Percentiles rank a stretch among this genome's conserved stretches.
phyloP scores from a whole-genome alignment of 2,113 vertebrate species.

The Sphyrna mokarran region DNA sequence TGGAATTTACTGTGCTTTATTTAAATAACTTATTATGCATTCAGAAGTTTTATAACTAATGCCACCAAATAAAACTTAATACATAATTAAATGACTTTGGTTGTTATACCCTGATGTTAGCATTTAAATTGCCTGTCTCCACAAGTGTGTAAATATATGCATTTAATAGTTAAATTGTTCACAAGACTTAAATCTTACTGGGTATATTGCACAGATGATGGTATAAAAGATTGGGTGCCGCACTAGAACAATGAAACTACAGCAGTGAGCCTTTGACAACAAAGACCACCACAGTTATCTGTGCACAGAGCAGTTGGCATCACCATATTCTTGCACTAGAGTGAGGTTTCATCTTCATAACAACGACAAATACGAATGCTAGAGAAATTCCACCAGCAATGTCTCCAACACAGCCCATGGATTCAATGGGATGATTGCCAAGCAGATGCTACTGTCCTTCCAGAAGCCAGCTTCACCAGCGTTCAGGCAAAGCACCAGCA shows the following conservation, averaged over 20 bases:
- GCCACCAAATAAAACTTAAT: not conserved
- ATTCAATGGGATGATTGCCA: not conserved
- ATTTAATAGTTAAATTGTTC: not conserved
- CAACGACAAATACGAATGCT: not conserved
- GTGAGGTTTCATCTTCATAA: not conserved
- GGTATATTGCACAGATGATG: not conserved
- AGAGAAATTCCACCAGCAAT: not conserved
- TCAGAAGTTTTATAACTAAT: not conserved
- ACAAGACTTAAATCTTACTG: not conserved
- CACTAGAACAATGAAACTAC: not conserved
- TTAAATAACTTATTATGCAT: not conserved
- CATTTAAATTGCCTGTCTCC: not conserved
- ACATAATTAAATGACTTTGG: not conserved
- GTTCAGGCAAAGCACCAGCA: not conserved
- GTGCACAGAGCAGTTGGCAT: too few relatives aligned
- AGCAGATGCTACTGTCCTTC: not conserved
- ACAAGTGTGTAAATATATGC: not conserved
- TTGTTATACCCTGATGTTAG: not conserved
- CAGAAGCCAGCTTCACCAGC: not conserved
- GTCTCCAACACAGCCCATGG: too few relatives aligned
- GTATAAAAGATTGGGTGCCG: not conserved
- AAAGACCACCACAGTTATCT: too few relatives aligned
- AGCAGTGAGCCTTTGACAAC: too few relatives aligned
- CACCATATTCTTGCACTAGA: too few relatives aligned
- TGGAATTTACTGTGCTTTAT: not conserved